These are phyloP conservation scores for Pegoplata infirma DNA, from an alignment of 2,888 invertebrate genomes.

Conservation along the genomic window DNA sequence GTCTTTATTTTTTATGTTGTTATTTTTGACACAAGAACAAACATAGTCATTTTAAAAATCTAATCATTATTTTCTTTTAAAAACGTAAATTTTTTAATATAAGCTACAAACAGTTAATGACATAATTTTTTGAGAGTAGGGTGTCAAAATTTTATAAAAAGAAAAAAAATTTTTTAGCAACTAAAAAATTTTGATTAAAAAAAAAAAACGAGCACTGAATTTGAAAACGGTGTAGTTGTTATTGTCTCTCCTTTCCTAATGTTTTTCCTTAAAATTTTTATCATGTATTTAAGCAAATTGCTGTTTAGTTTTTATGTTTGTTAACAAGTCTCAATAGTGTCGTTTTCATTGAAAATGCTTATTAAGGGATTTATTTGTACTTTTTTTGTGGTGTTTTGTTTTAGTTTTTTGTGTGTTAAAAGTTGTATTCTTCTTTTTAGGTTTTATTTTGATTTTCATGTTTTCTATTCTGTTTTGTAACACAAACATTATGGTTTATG, in stretches of 20 bases:
- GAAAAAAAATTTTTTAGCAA: too few relatives aligned
- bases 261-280: slow-evolving; percentile 27
- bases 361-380: slow-evolving; percentile 50
- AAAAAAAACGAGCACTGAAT: too few relatives aligned
- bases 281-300: slow-evolving; percentile 56
- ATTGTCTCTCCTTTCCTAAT: not conserved
- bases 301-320: slow-evolving; percentile 36
- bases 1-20: too few relatives aligned
- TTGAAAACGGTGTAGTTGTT: not conserved
- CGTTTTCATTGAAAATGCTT: slow-evolving; percentile 50
- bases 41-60: too few relatives aligned
- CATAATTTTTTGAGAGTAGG: too few relatives aligned
- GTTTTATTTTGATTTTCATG: too few relatives aligned
- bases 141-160: too few relatives aligned
- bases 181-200: too few relatives aligned
- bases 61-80: too few relatives aligned
- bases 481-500: slow-evolving; percentile 21
- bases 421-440: not conserved
- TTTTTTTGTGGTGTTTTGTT: not conserved
- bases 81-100: too few relatives aligned
- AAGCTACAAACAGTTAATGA: too few relatives aligned
- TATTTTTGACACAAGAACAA: too few relatives aligned
- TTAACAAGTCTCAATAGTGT: slow-evolving; percentile 53
- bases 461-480: slow-evolving; percentile 10
- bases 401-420: slow-evolving; percentile 7